Conservation (phyloP, 2,888 invertebrate genomes). For the Platycheirus albimanus region DNA sequence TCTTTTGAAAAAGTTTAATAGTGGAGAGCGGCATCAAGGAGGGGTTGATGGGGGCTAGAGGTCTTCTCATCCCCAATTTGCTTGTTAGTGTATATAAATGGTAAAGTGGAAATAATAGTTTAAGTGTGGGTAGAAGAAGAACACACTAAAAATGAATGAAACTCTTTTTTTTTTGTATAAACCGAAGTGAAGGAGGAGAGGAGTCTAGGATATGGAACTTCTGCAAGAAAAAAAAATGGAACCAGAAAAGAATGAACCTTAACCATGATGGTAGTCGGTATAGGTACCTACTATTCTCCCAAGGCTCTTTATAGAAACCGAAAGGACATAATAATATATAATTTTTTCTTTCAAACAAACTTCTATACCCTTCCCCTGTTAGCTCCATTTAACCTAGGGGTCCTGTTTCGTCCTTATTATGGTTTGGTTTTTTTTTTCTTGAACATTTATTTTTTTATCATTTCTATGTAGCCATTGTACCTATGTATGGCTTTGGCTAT, state of each 20-base stretch:
- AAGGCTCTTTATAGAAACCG: conserved; percentile 49
- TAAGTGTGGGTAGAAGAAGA: conserved; percentile 49
- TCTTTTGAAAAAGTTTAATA: neutral
- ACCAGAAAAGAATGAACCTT: conserved; percentile 28
- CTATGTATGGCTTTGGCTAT: conserved; percentile 58
- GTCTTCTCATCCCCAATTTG: neutral
- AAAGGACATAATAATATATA: conserved; percentile 72
- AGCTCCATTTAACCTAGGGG: neutral
- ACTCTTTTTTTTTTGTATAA: too few species aligned
- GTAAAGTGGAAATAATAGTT: conserved; percentile 55
- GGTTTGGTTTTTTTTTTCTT: conserved; percentile 32
- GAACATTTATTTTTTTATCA: conserved; percentile 59
- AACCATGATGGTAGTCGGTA: neutral
- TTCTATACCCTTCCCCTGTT: neutral
- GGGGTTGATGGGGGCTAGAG: neutral
- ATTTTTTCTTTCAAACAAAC: conserved; percentile 55
- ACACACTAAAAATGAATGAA: conserved; percentile 72
- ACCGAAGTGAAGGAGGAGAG: conserved; percentile 35
- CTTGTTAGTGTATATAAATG: conserved; percentile 50
- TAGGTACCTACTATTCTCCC: conserved; percentile 14
- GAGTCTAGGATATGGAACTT: conserved; percentile 48
- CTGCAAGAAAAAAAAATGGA: conserved; percentile 20
- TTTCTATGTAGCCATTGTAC: conserved; percentile 57
- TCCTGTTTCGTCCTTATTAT: conserved; percentile 45
- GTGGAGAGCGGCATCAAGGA: too few species aligned